phyloP scores from a whole-genome alignment of 2,888 invertebrate species.

The Neoaliturus tenellus region DNA sequence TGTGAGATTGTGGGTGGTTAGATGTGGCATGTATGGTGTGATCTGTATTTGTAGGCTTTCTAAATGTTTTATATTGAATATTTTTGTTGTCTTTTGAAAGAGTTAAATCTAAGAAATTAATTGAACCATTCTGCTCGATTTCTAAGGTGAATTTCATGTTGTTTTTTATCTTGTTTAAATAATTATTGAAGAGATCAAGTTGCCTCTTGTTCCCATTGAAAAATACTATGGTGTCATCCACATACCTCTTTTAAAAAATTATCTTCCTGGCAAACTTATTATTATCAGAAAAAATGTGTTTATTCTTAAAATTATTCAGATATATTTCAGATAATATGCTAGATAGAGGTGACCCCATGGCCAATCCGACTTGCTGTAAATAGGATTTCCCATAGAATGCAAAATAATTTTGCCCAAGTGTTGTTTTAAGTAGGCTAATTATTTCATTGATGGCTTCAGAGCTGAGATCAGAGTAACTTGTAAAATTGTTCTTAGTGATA shows the following conservation, averaged over 20 bases:
- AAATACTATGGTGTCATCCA: not conserved
- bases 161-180: not conserved
- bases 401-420: too few species aligned
- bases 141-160: not conserved
- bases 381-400: too few species aligned
- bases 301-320: too few species aligned
- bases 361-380: too few species aligned
- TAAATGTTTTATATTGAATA: not conserved
- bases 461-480: too few species aligned
- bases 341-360: too few species aligned
- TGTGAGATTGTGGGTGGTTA: not conserved
- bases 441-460: too few species aligned
- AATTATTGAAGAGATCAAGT: not conserved
- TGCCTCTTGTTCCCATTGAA: not conserved
- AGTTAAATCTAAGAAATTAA: slow-evolving; percentile 2
- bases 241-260: not conserved
- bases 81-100: not conserved
- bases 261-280: not conserved
- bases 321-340: too few species aligned
- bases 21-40: not conserved
- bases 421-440: too few species aligned
- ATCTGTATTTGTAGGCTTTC: not conserved
- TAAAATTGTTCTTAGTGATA: too few species aligned
- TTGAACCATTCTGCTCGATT: not conserved
- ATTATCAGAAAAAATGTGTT: too few species aligned